phyloP scores from a whole-genome alignment of 2,113 vertebrate species.

The Muntiacus muntjak region DNA sequence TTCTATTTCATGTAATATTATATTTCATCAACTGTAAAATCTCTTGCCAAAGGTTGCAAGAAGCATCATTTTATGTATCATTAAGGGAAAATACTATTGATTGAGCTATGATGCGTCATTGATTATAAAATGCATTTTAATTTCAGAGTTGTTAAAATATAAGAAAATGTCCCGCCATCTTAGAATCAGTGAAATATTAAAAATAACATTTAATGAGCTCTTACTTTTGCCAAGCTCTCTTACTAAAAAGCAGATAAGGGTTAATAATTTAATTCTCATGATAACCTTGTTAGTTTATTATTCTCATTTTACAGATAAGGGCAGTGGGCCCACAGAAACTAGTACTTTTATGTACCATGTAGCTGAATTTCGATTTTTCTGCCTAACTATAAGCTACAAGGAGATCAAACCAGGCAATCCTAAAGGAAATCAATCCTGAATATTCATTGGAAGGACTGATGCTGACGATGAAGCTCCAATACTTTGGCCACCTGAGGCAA shows the following conservation, averaged over 20 bases:
- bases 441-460: neutral
- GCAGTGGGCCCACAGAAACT: neutral
- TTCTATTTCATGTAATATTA: neutral
- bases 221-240: neutral
- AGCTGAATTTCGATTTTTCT: constrained; percentile 6
- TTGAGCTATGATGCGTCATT: neutral
- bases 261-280: neutral
- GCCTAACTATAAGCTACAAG: neutral
- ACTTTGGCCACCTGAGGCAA: neutral
- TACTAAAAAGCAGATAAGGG: neutral
- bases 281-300: neutral
- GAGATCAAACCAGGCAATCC: neutral
- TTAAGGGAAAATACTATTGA: neutral
- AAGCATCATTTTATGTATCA: constrained; percentile 7
- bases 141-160: constrained; percentile 14
- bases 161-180: neutral
- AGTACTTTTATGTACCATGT: neutral
- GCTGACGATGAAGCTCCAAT: neutral
- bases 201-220: neutral
- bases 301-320: neutral
- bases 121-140: neutral
- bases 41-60: neutral
- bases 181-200: constrained; percentile 16
- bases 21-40: neutral
- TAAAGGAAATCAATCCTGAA: neutral